Base-by-base conservation (phyloP, 2,797 vertebrate genomes). In the Decapterus maruadsi region DNA sequence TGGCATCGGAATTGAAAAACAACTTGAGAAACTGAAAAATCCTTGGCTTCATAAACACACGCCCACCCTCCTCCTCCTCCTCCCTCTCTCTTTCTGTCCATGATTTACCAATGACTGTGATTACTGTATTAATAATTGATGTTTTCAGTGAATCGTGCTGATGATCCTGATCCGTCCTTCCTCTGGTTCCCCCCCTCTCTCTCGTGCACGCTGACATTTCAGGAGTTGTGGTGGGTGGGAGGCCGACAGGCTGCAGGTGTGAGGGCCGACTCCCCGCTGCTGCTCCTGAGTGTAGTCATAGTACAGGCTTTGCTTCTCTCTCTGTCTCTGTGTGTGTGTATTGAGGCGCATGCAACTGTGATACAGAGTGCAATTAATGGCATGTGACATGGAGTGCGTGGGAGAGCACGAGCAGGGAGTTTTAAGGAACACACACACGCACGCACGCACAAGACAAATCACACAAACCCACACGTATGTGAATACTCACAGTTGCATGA, bases 401-500 rank as follows among this genome's bases (percentile, higher is more conserved):
- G 78, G 85, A 82, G 79, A 51, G 54, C 72, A 58, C 70, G 75
- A 78, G 65, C 38, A 76, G 69, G 56, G 78, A 71, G 65, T 57
- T 71, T 67, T 70, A 83, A 80, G 75, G 58, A 66, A 50, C 11
- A 14, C 57, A 76, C 42, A 36, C 34, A 36, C 34, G 34, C 8
- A n/a, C 34, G 5, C 34, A 36, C 34, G 34, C 6, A 5, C 76
- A 54, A 64, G 43, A 61, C 9, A 0, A 76, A 54, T 55, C 42
- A 65, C 76, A 77, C 75, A 85, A 53, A 78, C 68, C 53, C 68
- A 83, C 77, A 87, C 42, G 31, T 66, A 77, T 57, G 77, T 62
- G 81, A 85, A 84, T 87, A 96, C 98, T 98, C 90, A 99, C 98
- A 99, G 96, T 94, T 99, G 97, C 98, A 99, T 99, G 95, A 99